Evolutionary conservation across 2,113 vertebrate species (phyloP), one percentile per base, ranked within the genome.

Genomic region (Orycteropus afer): DNA sequence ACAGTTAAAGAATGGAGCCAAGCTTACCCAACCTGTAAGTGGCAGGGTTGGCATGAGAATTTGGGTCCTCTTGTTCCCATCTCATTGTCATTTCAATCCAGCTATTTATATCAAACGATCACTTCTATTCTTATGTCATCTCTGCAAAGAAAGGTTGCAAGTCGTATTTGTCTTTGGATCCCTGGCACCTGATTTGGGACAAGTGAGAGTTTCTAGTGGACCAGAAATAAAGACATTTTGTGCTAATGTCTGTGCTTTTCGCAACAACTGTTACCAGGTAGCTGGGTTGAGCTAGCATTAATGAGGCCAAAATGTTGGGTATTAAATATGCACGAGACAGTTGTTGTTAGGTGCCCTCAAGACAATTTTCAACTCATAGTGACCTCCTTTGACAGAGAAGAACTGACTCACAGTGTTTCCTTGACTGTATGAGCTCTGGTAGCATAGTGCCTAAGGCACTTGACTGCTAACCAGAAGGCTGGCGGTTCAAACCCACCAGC

Each of bases 191-290:
- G 42, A 92, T 81, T 67, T 57, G 23, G 49, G 78, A 86, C 59
- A 81, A 85, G n/a, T 65, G 40, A 63, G 65, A 84, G 49, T 87
- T 78, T 73, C 59, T 13, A 40, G 81, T 40, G 3, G 40, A 77
- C 63, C 25, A 9, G 29, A 92, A 97, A 90, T 92, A 95, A 95
- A 95, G 55, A 55, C 34, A 65, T 29, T 94, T 90, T 83, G 57
- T 84, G 85, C 61, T 40, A 25, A 0, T 42, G 13, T 55, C 49
- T 86, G 37, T 94, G 53, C 42, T 90, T 91, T 85, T 88, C 23
- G 40, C 11, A 69, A 51, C 71, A 71, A 94, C 82, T 53, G 25
- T 88, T 27, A 61, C 9, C 32, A 77, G 45, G 42, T 79, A 86
- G 29, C 34, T 91, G 87, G 25, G 23, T 61, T 65, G 49, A 45